Conservation (phyloP, 2,113 vertebrate species). For the Syngnathus floridae region DNA sequence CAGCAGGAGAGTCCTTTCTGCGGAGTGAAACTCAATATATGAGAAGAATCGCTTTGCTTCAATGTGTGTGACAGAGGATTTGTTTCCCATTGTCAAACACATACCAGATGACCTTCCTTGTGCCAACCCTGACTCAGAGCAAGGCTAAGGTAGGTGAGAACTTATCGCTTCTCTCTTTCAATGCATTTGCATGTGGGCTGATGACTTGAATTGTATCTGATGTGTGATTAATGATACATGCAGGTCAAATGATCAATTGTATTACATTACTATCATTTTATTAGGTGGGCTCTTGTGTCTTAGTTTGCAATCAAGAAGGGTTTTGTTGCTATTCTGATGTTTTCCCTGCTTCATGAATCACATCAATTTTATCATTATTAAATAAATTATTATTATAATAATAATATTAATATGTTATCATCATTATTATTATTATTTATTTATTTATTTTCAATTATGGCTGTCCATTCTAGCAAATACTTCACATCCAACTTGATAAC, state of each 20-base stretch:
- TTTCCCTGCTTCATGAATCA: constrained; percentile 1
- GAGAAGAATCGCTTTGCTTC: constrained; percentile 61
- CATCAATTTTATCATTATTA: neutral
- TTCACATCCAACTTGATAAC: neutral
- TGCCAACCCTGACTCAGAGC: constrained; percentile 64
- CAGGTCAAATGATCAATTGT: constrained; percentile 31
- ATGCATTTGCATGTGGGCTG: neutral
- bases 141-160: constrained; percentile 68
- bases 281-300: too few relatives aligned
- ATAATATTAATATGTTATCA: neutral
- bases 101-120: constrained; percentile 74
- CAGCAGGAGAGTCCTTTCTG: constrained; percentile 37
- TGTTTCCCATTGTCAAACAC: constrained; percentile 65
- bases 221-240: constrained; percentile 5
- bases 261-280: constrained; percentile 52
- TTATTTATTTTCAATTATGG: neutral
- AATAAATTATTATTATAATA: too few relatives aligned
- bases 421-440: neutral
- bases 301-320: neutral
- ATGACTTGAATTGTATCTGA: neutral
- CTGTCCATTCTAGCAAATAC: neutral
- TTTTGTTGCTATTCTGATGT: neutral
- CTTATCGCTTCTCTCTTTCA: constrained; percentile 5
- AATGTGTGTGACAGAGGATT: constrained; percentile 71
- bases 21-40: constrained; percentile 49